Percentiles rank a stretch among this genome's conserved stretches.
These are phyloP conservation scores for Diorhabda sublineata DNA, from an alignment of 1,140 invertebrate species.

Conservation along the genomic window DNA sequence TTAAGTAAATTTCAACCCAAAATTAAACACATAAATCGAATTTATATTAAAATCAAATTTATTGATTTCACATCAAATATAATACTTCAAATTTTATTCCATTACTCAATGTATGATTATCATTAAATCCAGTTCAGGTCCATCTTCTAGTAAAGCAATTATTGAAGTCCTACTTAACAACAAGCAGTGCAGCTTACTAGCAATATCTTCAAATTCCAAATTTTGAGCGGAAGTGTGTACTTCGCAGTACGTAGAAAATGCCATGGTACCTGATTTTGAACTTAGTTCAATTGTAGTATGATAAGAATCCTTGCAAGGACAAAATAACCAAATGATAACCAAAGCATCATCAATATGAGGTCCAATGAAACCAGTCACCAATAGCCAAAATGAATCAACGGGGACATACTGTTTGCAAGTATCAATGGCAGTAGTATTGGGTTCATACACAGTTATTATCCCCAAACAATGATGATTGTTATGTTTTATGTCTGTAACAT, in stretches of 20 bases:
- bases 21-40: too few species aligned
- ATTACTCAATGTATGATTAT: slow-evolving; percentile 36
- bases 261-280: slow-evolving; percentile 33
- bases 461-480: slow-evolving; percentile 30
- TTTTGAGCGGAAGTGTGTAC: slow-evolving; percentile 33
- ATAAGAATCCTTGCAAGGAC: slow-evolving; percentile 34
- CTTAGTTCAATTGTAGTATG: slow-evolving; percentile 39
- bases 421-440: slow-evolving; percentile 29
- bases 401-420: slow-evolving; percentile 34
- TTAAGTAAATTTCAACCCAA: too few species aligned
- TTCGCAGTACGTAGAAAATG: slow-evolving; percentile 37
- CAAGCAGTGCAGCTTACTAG: slow-evolving; percentile 35
- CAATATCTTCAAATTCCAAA: slow-evolving; percentile 31
- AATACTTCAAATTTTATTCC: too few species aligned
- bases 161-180: slow-evolving; percentile 34
- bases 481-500: slow-evolving; percentile 29
- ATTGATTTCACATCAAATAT: too few species aligned
- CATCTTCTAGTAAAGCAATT: slow-evolving; percentile 34
- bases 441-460: slow-evolving; percentile 37
- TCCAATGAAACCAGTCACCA: slow-evolving; percentile 33
- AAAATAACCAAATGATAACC: slow-evolving; percentile 36
- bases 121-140: slow-evolving; percentile 35
- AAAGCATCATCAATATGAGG: slow-evolving; percentile 27
- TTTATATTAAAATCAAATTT: too few species aligned
- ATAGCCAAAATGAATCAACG: slow-evolving; percentile 40